Conservation (phyloP, 2,797 vertebrate genomes). For the Limnodromus scolopaceus region DNA sequence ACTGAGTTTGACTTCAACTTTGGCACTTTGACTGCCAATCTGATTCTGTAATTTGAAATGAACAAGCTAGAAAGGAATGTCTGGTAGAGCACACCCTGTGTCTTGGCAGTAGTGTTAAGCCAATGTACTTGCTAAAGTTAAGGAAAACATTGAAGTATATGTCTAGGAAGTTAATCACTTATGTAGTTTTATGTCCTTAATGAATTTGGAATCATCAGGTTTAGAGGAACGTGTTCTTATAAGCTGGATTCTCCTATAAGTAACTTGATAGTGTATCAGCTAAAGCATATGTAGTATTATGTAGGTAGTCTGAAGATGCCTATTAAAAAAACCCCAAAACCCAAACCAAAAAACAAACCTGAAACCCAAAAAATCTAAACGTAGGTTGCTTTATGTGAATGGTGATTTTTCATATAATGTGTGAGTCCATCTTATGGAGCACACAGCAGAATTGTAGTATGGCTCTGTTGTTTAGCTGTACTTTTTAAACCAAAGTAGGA, state of each 20-base stretch:
- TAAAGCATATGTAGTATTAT: not conserved
- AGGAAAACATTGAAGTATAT: not conserved
- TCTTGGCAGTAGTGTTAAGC: constrained; percentile 2
- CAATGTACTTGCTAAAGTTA: not conserved
- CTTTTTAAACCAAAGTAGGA: not conserved
- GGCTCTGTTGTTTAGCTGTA: not conserved
- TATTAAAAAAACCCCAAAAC: too few relatives aligned
- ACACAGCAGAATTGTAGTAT: not conserved
- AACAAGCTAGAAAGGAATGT: constrained; percentile 40
- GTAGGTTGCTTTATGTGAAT: not conserved
- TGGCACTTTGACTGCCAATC: not conserved
- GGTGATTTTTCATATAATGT: not conserved
- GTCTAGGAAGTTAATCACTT: not conserved
- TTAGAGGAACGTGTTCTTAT: not conserved
- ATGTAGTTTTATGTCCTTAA: not conserved
- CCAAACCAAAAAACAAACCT: too few relatives aligned
- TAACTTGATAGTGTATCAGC: not conserved
- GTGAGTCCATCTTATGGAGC: rapidly evolving
- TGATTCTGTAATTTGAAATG: constrained; percentile 19
- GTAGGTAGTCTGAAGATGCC: not conserved
- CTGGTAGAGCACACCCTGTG: constrained; percentile 7
- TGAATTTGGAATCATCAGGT: not conserved
- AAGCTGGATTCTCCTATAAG: not conserved
- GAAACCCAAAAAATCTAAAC: not conserved
- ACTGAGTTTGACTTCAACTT: not conserved